Evolutionary conservation across 2,888 invertebrate species (phyloP), one percentile per base, ranked within the genome.

Genomic region (Uloborus plumipes): DNA sequence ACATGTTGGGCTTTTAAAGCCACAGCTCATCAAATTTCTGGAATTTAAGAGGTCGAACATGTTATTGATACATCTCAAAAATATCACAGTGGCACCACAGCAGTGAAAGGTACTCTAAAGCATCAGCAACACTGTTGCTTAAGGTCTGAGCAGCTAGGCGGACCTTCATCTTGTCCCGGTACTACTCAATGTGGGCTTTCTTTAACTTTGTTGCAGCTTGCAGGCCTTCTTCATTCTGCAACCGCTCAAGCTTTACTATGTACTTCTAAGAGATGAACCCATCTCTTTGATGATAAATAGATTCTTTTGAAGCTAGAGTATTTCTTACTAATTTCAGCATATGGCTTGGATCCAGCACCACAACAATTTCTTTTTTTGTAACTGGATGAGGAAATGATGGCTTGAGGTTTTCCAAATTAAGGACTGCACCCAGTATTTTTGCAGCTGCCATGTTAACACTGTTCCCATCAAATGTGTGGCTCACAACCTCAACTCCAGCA

Each of bases 61-160:
- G 11, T 18, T 69, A 16, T 76, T 39, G 50, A 77, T 15, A 31
- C 39, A 22, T 31, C 31, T 59, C 13, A 76, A 15, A 67, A 76
- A 76, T 11, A 59, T 55, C 2, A 47, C 26, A n/a, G 75, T 75
- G 15, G 55, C 75, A 15, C 49, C 61, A 76, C 67, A 67, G 13
- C 50, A 39, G n/a, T 59, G 59, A 50, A 76, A 61, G 15, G 20
- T 69, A 71, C 14, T 61, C 22, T 13, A 85, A 18, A 18, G 78
- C 78, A 59, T 84, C 77, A 31, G 85, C 85, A 16, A 84, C 77
- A 31, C 80, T 81, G 26, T 26, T 22, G 82, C 84, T 85, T 4
- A 85, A 64, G 9, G 72, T 64, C 58, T 85, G 85, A 15, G 84
- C 75, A 50, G 85, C 85, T 6, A 85, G 75, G 31, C 77, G 78